Conservation (phyloP, 2,113 vertebrate species). For the Anthoscopus minutus region DNA sequence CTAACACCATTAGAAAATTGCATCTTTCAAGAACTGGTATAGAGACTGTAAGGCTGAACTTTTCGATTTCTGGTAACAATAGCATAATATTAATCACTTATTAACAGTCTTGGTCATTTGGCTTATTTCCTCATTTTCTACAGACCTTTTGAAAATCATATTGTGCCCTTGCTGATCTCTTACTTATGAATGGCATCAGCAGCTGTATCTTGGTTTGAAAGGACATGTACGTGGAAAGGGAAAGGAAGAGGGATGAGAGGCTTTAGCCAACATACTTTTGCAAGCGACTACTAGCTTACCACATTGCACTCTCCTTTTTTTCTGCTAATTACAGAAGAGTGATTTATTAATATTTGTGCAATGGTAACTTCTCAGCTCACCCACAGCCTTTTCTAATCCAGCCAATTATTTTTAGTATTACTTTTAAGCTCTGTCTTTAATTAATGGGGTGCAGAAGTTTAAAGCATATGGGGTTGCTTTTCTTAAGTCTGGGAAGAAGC, state of each 20-base stretch:
- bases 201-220: slow-evolving; percentile 10
- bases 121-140: neutral
- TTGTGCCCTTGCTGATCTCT: neutral
- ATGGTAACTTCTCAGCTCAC: slow-evolving; percentile 47
- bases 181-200: neutral
- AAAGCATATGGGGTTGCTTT: slow-evolving; percentile 58
- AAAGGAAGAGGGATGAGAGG: neutral
- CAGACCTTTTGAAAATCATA: neutral
- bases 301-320: slow-evolving; percentile 5
- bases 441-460: slow-evolving; percentile 52
- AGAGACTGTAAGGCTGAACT: neutral
- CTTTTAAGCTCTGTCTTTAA: slow-evolving; percentile 38
- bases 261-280: neutral
- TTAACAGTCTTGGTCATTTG: neutral
- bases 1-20: neutral
- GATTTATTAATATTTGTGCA: slow-evolving; percentile 58
- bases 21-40: neutral
- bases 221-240: neutral
- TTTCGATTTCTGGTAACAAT: neutral
- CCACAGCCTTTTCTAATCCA: slow-evolving; percentile 47
- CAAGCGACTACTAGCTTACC: neutral
- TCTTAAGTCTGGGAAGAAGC: slow-evolving; percentile 7
- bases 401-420: slow-evolving; percentile 55
- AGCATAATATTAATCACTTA: neutral
- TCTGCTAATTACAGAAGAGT: slow-evolving; percentile 50